These are phyloP conservation scores for Peromyscus aztecus DNA, from an alignment of 2,797 vertebrate species.

Conservation along the genomic window DNA sequence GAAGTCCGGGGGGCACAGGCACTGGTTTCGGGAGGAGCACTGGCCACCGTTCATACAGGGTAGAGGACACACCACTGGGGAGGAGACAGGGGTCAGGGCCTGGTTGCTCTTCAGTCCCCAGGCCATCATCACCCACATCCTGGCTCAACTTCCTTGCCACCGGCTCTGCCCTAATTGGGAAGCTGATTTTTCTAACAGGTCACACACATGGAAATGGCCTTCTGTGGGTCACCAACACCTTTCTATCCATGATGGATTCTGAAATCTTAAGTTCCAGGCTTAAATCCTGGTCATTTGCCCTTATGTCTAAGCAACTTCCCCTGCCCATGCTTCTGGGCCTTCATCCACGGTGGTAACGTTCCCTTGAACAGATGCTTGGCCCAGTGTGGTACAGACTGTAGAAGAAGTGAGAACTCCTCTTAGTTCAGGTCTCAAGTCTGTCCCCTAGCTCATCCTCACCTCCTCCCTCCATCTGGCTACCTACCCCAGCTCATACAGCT, in stretches of 20 bases:
- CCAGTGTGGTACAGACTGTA: neutral
- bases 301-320: neutral
- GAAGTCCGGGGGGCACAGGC: constrained; percentile 94
- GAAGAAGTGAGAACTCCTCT: neutral
- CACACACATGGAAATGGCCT: neutral
- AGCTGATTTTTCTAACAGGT: neutral
- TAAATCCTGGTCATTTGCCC: neutral
- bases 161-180: constrained; percentile 23
- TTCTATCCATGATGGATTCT: neutral
- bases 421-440: neutral
- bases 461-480: too few species aligned
- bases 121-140: constrained; percentile 9
- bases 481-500: neutral
- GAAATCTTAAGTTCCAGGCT: neutral
- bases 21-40: constrained; percentile 94
- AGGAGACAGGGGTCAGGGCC: neutral
- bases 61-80: constrained; percentile 93
- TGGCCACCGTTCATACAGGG: constrained; percentile 97
- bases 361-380: neutral
- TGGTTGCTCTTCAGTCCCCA: neutral
- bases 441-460: neutral
- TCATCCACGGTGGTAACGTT: neutral
- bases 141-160: neutral
- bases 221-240: neutral
- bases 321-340: neutral